These are phyloP conservation scores for Pandion haliaetus DNA, from an alignment of 2,113 vertebrate species.

Conservation along the genomic window DNA sequence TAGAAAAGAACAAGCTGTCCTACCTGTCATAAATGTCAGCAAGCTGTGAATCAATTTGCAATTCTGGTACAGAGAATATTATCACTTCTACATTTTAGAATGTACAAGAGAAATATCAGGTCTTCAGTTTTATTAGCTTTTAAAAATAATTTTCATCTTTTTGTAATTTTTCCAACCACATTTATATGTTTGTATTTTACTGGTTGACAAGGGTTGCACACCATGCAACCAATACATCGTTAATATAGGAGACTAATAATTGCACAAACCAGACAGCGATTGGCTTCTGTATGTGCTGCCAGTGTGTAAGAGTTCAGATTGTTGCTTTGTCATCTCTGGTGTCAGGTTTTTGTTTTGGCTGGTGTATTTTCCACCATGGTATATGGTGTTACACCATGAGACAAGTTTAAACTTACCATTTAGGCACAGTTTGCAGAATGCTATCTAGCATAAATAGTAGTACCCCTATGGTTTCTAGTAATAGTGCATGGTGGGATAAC, in stretches of 20 bases:
- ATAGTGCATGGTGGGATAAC: not conserved
- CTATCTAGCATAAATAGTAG: not conserved
- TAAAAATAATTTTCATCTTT: not conserved
- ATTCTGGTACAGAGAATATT: not conserved
- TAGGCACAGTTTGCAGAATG: not conserved
- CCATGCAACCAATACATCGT: not conserved
- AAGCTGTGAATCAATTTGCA: not conserved
- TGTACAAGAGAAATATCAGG: not conserved
- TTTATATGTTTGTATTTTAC: not conserved
- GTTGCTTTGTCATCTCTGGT: not conserved
- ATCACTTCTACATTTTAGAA: not conserved
- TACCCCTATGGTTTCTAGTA: not conserved
- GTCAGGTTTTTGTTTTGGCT: not conserved
- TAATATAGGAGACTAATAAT: not conserved
- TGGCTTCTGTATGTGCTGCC: not conserved
- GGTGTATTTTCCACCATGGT: not conserved
- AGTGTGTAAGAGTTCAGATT: not conserved
- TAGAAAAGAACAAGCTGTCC: constrained; percentile 1
- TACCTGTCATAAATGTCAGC: constrained; percentile 9
- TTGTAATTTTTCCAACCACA: not conserved
- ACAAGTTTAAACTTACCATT: not conserved
- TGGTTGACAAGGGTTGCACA: not conserved
- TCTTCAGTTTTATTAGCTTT: not conserved
- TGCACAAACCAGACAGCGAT: not conserved
- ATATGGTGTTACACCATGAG: not conserved